These are phyloP conservation scores for Distichodus sexfasciatus DNA, from an alignment of 2,797 vertebrate species.

Conservation along the genomic window DNA sequence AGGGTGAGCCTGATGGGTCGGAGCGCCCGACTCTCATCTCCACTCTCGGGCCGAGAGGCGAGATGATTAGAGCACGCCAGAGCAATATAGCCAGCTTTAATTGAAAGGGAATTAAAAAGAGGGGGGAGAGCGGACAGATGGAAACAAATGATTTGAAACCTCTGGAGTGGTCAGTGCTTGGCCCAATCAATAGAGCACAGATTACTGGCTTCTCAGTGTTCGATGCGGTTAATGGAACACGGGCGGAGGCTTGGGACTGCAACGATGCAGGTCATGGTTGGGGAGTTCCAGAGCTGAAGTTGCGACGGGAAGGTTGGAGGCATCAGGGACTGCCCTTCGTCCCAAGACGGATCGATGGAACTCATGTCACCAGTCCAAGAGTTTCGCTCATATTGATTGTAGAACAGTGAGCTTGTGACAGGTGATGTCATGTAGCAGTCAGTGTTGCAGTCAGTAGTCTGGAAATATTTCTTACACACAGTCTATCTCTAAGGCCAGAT, in stretches of 20 bases:
- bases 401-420: conserved; percentile 27
- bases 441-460: conserved; percentile 20
- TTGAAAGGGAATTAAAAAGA: conserved; percentile 72
- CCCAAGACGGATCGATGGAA: conserved; percentile 38
- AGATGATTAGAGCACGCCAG: conserved; percentile 48
- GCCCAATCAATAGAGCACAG: conserved; percentile 71
- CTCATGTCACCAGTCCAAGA: conserved; percentile 35
- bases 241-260: conserved; percentile 38
- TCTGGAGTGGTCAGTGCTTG: conserved; percentile 70
- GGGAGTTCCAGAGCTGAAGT: conserved; percentile 4
- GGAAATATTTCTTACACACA: background rate
- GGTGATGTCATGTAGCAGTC: conserved; percentile 4
- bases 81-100: conserved; percentile 67
- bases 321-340: conserved; percentile 6
- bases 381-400: conserved; percentile 43
- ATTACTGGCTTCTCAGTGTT: conserved; percentile 64
- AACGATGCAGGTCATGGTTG: conserved; percentile 34
- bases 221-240: conserved; percentile 65
- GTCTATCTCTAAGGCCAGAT: background rate
- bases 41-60: background rate
- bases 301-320: background rate
- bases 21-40: conserved; percentile 30
- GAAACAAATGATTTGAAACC: conserved; percentile 73
- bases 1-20: conserved; percentile 1
- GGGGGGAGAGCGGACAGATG: conserved; percentile 64